These are phyloP conservation scores for Bombus pascuorum DNA, from an alignment of 1,140 invertebrate genomes.

Conservation along the genomic window DNA sequence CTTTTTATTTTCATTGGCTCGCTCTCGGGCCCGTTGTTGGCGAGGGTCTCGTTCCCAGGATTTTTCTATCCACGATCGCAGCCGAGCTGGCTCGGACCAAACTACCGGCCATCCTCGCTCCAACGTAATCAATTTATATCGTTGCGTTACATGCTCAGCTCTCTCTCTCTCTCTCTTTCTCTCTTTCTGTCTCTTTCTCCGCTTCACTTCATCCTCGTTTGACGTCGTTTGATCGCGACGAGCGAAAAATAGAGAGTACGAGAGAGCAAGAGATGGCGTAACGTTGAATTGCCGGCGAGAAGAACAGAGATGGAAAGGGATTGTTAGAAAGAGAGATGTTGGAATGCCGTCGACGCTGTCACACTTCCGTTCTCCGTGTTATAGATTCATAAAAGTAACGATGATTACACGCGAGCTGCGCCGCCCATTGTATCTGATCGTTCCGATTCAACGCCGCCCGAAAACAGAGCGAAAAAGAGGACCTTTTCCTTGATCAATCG, in stretches of 20 bases:
- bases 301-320: background rate
- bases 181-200: constrained; percentile 32
- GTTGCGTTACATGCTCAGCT: constrained; percentile 74
- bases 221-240: constrained; percentile 26
- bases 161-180: constrained; percentile 58
- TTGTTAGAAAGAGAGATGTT: constrained; percentile 55
- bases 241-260: background rate
- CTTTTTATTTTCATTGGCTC: constrained; percentile 83
- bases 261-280: background rate
- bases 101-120: constrained; percentile 66
- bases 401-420: background rate
- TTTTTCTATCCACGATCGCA: constrained; percentile 80
- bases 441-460: background rate
- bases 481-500: background rate
- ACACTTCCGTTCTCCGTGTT: constrained; percentile 80
- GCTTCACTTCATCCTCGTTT: constrained; percentile 1
- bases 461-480: background rate
- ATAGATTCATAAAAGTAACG: constrained; percentile 78
- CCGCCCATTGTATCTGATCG: background rate
- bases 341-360: constrained; percentile 73
- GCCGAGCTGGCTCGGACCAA: constrained; percentile 65
- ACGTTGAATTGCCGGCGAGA: constrained; percentile 67
- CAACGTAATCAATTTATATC: constrained; percentile 82
- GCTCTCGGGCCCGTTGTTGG: constrained; percentile 71
- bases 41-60: constrained; percentile 81